phyloP scores from a whole-genome alignment of 2,113 vertebrate genomes.

The Apteryx owenii region DNA sequence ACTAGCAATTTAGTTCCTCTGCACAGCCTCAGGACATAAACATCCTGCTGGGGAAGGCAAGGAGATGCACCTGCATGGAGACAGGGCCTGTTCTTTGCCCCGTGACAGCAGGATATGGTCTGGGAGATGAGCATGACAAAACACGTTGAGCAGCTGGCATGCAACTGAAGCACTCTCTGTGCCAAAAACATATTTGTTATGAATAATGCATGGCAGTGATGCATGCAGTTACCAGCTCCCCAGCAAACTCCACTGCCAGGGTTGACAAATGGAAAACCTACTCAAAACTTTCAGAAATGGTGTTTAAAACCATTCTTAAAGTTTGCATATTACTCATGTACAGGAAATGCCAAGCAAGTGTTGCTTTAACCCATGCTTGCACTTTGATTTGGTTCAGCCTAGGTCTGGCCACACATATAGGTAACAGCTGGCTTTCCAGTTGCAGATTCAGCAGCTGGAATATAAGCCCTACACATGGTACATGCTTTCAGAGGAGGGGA shows the following conservation, averaged over 20 bases:
- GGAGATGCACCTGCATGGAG: not conserved
- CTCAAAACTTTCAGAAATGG: not conserved
- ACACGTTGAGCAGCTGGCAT: not conserved
- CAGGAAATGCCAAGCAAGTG: not conserved
- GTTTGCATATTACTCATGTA: not conserved
- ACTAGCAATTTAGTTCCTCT: not conserved
- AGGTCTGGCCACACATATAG: not conserved
- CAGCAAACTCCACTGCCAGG: not conserved
- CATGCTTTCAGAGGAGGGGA: not conserved
- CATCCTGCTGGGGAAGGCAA: not conserved
- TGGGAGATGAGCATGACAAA: not conserved
- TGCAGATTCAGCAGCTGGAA: not conserved
- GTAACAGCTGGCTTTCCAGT: not conserved
- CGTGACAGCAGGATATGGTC: not conserved
- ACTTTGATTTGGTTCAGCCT: not conserved
- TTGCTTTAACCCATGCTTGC: not conserved
- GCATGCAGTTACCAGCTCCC: not conserved
- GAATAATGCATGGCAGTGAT: not conserved
- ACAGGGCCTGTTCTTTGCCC: not conserved
- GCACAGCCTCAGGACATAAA: not conserved
- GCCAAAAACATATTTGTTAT: not conserved
- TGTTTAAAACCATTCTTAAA: not conserved
- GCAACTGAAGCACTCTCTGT: not conserved
- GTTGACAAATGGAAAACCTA: not conserved
- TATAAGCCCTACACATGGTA: fast-evolving